These are phyloP conservation scores for Polia nebulosa DNA, from an alignment of 2,888 invertebrate genomes.

Conservation along the genomic window DNA sequence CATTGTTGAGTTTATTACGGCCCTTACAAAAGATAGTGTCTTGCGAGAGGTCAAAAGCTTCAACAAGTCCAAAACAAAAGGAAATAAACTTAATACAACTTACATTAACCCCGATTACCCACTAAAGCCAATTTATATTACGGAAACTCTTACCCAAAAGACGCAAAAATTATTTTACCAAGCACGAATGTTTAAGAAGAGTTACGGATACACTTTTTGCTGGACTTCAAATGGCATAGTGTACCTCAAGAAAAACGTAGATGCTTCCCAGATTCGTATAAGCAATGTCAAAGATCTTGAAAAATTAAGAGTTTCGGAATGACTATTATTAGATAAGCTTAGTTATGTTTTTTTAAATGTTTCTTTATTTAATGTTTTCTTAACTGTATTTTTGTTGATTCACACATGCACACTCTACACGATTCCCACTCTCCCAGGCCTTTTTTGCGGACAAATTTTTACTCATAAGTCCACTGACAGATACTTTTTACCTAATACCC, in stretches of 20 bases:
- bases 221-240: no score
- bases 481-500: background rate
- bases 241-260: background rate
- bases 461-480: no score
- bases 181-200: background rate
- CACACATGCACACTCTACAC: no score
- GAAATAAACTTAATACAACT: no score
- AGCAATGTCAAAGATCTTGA: background rate
- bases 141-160: background rate
- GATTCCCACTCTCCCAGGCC: no score
- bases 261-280: background rate
- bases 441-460: no score
- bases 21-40: background rate
- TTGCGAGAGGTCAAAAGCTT: no score
- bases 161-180: constrained; percentile 1
- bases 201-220: no score
- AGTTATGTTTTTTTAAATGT: no score
- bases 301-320: background rate
- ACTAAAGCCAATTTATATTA: background rate
- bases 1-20: constrained; percentile 1
- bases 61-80: no score
- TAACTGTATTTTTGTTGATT: no score
- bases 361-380: background rate
- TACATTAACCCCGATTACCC: background rate
- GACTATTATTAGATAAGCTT: background rate